Base-by-base conservation (phyloP, 1,140 invertebrate species). In the Lethocerus indicus region DNA sequence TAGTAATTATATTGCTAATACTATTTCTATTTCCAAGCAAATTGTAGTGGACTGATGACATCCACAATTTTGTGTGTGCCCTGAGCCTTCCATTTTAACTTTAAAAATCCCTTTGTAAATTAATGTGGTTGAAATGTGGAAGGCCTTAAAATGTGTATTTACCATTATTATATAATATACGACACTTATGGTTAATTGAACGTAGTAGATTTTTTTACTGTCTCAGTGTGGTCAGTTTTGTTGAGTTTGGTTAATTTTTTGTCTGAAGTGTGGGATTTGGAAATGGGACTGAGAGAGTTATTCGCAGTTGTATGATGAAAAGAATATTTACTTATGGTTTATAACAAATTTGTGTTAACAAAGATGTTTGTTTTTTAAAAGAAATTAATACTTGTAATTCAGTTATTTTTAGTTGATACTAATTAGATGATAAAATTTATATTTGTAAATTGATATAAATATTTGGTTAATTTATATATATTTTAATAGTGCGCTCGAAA, bases 1-100 rank as follows among this genome's bases (percentile, higher is more conserved):
- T 12, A 3, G 13, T 14, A 21, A 14, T 24, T 20, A 14, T 21
- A 42, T 14, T 14, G 23, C n/a, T 24, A 14, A 42, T n/a, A 14
- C 18, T 20, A 20, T 20, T n/a, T 24, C 16, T 42, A 21, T 24
- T 42, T 24, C 40, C 21, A 21, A 20, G 40, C n/a, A 21, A n/a
- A 24, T 24, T 21, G 16, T 42, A 42, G 21, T 20, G 26, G 16
- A 24, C 21, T 16, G 36, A 12, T 20, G 18, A 20, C 9, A 3
- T 20, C 40, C 23, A 42, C 40, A 20, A 24, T 21, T 42, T 13
- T 24, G 14, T 42, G 40, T 20, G 23, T 24, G 16, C 9, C 5
- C 23, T 42, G 29, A n/a, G 40, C 40, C 40, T 42, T 42, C 23
- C 40, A 42, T 42, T 42, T 42, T 39, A 39, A 39, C 36, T n/a